Conservation (phyloP, 2,888 invertebrate genomes). For the Athalia cordata region DNA sequence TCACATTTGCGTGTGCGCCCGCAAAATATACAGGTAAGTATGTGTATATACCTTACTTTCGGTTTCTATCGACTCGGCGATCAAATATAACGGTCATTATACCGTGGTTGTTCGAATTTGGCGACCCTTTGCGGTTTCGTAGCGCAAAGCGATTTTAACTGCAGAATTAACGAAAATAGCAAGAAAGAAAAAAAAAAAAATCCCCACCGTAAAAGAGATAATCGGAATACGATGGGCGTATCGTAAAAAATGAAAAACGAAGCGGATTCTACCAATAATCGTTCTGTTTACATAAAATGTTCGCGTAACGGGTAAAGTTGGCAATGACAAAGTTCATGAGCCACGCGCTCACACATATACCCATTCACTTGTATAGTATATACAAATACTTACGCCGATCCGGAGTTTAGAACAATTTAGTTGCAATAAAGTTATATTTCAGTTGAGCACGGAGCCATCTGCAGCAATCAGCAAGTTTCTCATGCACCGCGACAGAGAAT, state of each 20-base stretch:
- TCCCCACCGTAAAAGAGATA: too few species aligned
- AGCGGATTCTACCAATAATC: constrained; percentile 1
- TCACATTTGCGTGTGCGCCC: constrained; percentile 6
- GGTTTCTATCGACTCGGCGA: constrained; percentile 5
- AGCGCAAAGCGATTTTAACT: background rate
- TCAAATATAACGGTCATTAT: constrained; percentile 9
- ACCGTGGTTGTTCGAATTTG: constrained; percentile 2
- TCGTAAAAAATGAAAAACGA: constrained; percentile 5
- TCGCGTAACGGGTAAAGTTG: constrained; percentile 17
- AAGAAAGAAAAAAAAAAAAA: too few species aligned
- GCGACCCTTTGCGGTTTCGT: background rate
- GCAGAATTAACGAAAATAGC: too few species aligned
- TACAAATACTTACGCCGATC: constrained; percentile 31
- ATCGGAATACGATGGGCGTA: background rate
- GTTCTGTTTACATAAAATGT: constrained; percentile 34
- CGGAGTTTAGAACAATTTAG: constrained; percentile 40
- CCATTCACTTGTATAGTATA: background rate
- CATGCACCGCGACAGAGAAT: constrained; percentile 42
- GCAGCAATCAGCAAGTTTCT: constrained; percentile 45
- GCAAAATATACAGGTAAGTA: constrained; percentile 4
- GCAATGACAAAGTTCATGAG: constrained; percentile 30
- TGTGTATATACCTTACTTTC: background rate
- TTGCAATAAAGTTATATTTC: constrained; percentile 44
- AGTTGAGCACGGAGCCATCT: constrained; percentile 44
- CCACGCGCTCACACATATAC: background rate